A percentile compares a stretch with the other conserved stretches of the same genome.
Evolutionary conservation across 2,888 invertebrate species (phyloP).

Genomic region (Drosophila glabriapex): DNA sequence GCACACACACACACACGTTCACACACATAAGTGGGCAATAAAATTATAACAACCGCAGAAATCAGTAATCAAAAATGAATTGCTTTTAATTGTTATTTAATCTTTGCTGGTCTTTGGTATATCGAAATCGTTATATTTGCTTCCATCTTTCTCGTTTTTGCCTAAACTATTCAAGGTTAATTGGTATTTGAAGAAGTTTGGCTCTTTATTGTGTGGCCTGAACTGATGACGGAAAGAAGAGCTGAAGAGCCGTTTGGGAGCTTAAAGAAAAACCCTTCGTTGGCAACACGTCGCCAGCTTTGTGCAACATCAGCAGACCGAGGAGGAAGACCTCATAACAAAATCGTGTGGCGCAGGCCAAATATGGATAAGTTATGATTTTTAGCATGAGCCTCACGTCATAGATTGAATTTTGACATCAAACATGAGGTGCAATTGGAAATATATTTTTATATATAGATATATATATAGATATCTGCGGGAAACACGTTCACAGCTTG

Average conservation of each 20-base stretch:
- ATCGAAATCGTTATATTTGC: constrained; percentile 39
- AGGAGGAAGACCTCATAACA: constrained; percentile 12
- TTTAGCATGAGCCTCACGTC: constrained; percentile 75
- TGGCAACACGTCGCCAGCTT: constrained; percentile 19
- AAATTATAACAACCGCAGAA: constrained; percentile 68
- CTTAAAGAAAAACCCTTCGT: constrained; percentile 18
- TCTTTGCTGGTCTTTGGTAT: constrained; percentile 49
- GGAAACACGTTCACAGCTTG: constrained; percentile 63
- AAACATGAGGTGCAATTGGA: constrained; percentile 29
- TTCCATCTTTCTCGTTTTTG: constrained; percentile 27
- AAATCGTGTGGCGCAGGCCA: constrained; percentile 38
- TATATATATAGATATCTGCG: constrained; percentile 10
- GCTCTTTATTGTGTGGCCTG: background rate
- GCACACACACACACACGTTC: constrained; percentile 12
- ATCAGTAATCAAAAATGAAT: constrained; percentile 73
- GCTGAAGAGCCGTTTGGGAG: background rate
- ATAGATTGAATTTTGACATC: constrained; percentile 76
- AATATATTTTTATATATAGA: background rate
- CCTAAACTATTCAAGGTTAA: constrained; percentile 67
- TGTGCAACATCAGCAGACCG: constrained; percentile 27
- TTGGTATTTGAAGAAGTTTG: constrained; percentile 61
- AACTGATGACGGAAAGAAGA: constrained; percentile 33
- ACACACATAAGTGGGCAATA: constrained; percentile 63
- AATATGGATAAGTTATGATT: constrained; percentile 65
- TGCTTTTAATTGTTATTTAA: constrained; percentile 80